Evolutionary conservation across 2,797 vertebrate genomes (phyloP), one percentile per base, ranked within the genome.

Genomic region (Mareca strepera): DNA sequence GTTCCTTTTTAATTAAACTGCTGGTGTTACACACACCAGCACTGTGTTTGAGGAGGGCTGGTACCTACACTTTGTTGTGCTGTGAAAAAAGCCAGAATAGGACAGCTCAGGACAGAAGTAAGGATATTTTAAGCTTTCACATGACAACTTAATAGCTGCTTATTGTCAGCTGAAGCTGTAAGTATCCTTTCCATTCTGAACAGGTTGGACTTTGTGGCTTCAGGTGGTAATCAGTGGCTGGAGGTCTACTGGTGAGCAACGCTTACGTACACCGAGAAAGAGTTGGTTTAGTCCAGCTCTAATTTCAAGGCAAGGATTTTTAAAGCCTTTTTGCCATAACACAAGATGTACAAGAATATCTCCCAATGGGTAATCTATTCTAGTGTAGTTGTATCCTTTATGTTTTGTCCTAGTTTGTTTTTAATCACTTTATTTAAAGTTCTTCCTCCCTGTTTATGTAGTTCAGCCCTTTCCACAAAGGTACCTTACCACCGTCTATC

Each of bases 21-120:
- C 13, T 28, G 41, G 53, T 43, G 29, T 8, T 25, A 33, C 60
- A 39, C 29, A 50, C 22, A 28, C 23, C 13, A 58, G 33, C 7
- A 9, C 22, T 16, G 17, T 25, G 74, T 29, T 35, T 81, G 66
- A 74, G 4, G 1, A 13, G 8, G 25, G 2, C 4, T 1, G 41
- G 22, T 26, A 83, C 1, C 1, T 8, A 26, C 22, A 4, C 59
- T 11, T 18, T 16, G 16, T 4, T 22, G 9, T 3, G 25, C 3
- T 17, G 8, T 2, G 9, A 50, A 58, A 26, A 13, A 16, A 48
- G 3, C 14, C 12, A 35, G 43, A 70, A 74, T 14, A 5, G 11
- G 28, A 12, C 28, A 86, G 37, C 21, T 78, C 73, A 60, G 58
- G 8, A 46, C 4, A 62, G 37, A 83, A 72, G 31, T 18, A 29